Base-by-base conservation (phyloP, 2,888 invertebrate genomes). In the Drosophila kambysellisi region DNA sequence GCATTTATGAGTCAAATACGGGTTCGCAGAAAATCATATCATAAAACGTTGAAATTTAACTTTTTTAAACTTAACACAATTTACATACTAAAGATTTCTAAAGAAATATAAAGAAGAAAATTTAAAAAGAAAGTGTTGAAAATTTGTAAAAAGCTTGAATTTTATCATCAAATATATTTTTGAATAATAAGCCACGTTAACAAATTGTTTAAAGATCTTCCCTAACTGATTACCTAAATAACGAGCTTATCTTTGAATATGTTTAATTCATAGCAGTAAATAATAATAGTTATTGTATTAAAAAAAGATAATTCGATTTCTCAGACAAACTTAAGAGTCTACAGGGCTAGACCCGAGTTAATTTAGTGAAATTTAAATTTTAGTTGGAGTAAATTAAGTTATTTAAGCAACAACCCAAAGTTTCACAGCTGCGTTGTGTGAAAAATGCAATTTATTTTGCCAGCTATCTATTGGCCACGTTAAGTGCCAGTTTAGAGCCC, bases 381-480 rank as follows among this genome's bases (percentile, higher is more conserved):
- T 12, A 7, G 20, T 25, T 25, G 20, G 20, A 25, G 0, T 20
- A 17, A 58, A 59, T 69, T 50, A 70, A 57, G 69, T 37, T 69
- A 52, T 46, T 69, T 39, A 29, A 39, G 50, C 25, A 70, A 60
- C 51, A 59, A 74, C 70, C 60, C 70, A 57, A 54, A 53, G 54
- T 52, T 25, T 46, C 30, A 41, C 58, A 77, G 57, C 76, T 61
- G 53, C 43, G 11, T 70, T 65, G 52, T 52, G 72, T 43, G 65
- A 48, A 62, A 69, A 81, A 78, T 78, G 64, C 69, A 81, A 79
- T 81, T 81, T 69, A 69, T 68, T 46, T 53, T 56, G 57, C 68
- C 52, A 78, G 37, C 65, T 15, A 20, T 73, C 73, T 65, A 77
- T 77, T 73, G 78, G 70, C 54, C 76, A 66, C 35, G 70, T 80